Evolutionary conservation across 1,140 invertebrate genomes (phyloP), one percentile per base, ranked within the genome.

Genomic region (Drosophila varians): DNA sequence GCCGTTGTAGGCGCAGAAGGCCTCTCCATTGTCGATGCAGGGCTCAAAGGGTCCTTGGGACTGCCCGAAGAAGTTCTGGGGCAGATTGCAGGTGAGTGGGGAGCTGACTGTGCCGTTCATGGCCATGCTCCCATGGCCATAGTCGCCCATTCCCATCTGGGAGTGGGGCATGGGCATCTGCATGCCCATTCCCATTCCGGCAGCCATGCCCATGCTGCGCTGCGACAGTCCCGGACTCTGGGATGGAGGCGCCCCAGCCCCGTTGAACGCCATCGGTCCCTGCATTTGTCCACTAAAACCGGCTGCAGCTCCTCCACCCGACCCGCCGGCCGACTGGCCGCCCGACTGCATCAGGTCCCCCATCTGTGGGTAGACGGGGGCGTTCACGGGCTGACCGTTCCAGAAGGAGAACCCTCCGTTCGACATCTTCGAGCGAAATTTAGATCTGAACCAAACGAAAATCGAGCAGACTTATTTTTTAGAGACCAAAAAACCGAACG

Each of bases 341-440:
- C 23, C 47, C 2, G 61, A n/a, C 28, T 58, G 64, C 65, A 40
- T 40, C 11, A 51, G 25, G 14, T 72, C 48, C 0, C 69, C 69
- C 66, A 71, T 71, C 28, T 71, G 66, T 1, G 69, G 69, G 21
- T 61, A 72, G 1, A 71, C 42, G 8, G 47, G 16, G 3, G 47
- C 47, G 34, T 71, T 72, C 18, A 72, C 16, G 2, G 69, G 55
- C 16, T 72, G 66, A 12, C 69, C 69, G 28, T 73, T 73, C 70
- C 68, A 73, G 68, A 62, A 73, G 11, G 68, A 42, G 34, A 38
- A 71, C 0, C 28, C 12, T 42, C 28, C 12, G 48, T 71, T 71
- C 38, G 45, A 53, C 69, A 72, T 72, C 7, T 54, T 38, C 42
- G 9, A 8, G 3, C 9, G 14, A 36, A 42, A 14, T n/a, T 8